These are phyloP conservation scores for Cricetomys ansorgei DNA, from an alignment of 2,113 vertebrate species.

Conservation along the genomic window DNA sequence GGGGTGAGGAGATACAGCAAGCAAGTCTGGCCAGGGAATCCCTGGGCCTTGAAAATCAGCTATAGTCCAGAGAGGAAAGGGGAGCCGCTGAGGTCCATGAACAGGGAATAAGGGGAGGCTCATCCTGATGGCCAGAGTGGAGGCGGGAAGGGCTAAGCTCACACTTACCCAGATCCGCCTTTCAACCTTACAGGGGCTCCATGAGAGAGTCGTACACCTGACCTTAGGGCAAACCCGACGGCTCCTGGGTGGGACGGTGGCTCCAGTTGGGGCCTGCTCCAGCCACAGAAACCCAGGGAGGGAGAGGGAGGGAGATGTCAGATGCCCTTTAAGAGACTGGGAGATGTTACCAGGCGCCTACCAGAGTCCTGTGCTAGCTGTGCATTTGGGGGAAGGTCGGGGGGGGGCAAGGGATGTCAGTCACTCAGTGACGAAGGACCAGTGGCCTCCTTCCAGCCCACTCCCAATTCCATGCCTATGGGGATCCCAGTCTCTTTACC, in stretches of 20 bases:
- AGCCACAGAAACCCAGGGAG: constrained; percentile 77
- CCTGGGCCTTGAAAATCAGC: background rate
- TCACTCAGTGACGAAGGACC: background rate
- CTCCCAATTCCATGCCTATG: background rate
- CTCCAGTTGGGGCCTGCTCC: constrained; percentile 78
- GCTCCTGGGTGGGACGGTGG: constrained; percentile 76
- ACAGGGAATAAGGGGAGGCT: constrained; percentile 41
- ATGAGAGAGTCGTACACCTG: constrained; percentile 76
- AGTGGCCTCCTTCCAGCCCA: background rate
- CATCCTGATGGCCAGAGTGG: constrained; percentile 31
- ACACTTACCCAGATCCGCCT: constrained; percentile 82
- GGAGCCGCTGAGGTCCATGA: constrained; percentile 30
- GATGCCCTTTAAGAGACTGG: constrained; percentile 20
- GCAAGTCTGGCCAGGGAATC: background rate
- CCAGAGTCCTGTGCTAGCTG: background rate
- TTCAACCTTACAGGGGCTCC: constrained; percentile 80
- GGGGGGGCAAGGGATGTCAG: background rate
- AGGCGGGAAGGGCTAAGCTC: constrained; percentile 65
- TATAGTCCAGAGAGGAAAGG: background rate
- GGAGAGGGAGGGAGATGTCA: constrained; percentile 63
- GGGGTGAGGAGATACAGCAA: background rate
- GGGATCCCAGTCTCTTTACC: background rate
- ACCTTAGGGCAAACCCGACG: constrained; percentile 76
- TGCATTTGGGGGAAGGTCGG: background rate
- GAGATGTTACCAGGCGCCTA: constrained; percentile 13